Evolutionary conservation across 2,113 vertebrate species (phyloP), one percentile per base, ranked within the genome.

Genomic region (Neolamprologus brichardi): DNA sequence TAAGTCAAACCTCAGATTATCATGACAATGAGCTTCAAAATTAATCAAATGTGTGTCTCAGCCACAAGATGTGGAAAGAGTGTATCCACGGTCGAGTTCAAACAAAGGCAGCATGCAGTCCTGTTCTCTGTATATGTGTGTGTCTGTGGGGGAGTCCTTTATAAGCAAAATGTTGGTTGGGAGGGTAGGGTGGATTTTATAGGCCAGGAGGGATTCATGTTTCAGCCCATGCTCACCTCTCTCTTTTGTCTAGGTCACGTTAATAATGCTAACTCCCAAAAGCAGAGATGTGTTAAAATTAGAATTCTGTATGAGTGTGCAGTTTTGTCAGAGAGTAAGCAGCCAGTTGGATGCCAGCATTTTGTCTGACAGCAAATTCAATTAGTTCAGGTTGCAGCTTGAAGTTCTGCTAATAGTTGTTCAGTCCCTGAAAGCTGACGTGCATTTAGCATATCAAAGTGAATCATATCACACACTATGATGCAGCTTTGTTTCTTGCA

Each of bases 51-150:
- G 64, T 86, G 87, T 80, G 84, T 67, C 83, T 84, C 17, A 34
- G 78, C 89, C 52, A 17, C 72, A 87, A 83, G 84, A 91, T 75
- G 89, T 92, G 87, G 86, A 93, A 41, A 84, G 82, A 89, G 90
- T 85, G 81, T 78, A 78, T 85, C 85, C 72, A 56, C 46, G 77
- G 86, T 85, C 78, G 30, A 56, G 58, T 91, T 92, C 81, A 89
- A 92, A 95, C 93, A 95, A 95, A 93, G 90, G 86, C 32, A 88
- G 86, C 92, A 86, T 94, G 92, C 92, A 90, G 83, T 87, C 64
- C 77, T 87, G 82, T 88, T 83, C 70, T 62, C 64, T 83, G 34
- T 79, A 82, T 83, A 77, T 86, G 81, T 87, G 83, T 90, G 80
- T 75, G 77, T 81, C 80, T 64, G 75, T 81, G 70, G 70, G 88